Conservation (phyloP, 2,113 vertebrate species). For the Equus przewalskii region DNA sequence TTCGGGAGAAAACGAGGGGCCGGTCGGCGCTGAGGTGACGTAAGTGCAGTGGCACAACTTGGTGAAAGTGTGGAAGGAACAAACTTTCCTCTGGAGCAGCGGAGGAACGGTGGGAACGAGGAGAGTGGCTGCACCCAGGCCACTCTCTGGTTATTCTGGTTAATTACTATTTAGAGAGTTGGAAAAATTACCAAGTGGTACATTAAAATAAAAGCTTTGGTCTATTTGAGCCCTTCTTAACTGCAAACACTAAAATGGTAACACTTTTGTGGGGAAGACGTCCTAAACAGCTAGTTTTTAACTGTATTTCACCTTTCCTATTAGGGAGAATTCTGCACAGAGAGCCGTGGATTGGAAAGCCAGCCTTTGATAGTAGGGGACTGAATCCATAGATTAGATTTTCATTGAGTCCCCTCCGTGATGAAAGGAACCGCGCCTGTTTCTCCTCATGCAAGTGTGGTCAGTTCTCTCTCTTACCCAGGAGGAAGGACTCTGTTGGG, state of each 20-base stretch:
- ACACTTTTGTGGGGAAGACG: not conserved
- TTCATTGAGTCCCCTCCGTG: not conserved
- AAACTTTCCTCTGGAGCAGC: not conserved
- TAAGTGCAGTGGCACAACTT: no score
- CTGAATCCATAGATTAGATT: not conserved
- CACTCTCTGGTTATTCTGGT: not conserved
- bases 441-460: not conserved
- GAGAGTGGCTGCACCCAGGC: not conserved
- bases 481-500: not conserved
- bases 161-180: not conserved
- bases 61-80: not conserved
- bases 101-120: accelerated
- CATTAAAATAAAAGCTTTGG: not conserved
- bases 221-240: constrained; percentile 1
- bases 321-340: not conserved
- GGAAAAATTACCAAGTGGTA: not conserved
- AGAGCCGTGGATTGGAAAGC: not conserved
- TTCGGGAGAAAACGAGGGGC: not conserved
- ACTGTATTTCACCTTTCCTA: not conserved
- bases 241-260: not conserved
- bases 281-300: not conserved
- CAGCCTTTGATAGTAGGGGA: not conserved
- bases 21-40: not conserved
- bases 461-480: not conserved
- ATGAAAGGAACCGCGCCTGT: not conserved